Evolutionary conservation across 2,113 vertebrate species (phyloP).

Genomic region (Corythaixoides concolor): DNA sequence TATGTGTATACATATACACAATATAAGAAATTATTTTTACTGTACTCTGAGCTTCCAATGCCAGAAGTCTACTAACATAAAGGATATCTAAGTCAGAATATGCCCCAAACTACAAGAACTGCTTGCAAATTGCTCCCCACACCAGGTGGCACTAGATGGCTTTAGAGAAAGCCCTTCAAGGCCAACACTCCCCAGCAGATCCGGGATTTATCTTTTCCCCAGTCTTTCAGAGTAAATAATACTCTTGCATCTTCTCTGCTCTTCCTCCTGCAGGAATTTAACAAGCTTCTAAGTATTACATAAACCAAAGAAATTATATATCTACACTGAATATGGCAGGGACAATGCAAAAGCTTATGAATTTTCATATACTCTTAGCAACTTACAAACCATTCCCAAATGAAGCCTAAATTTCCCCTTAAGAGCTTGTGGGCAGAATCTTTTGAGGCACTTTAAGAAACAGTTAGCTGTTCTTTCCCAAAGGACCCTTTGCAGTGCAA

Average conservation of each 20-base stretch:
- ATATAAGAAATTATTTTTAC: neutral
- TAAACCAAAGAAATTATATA: neutral
- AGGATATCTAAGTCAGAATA: neutral
- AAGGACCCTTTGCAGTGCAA: neutral
- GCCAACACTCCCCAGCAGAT: neutral
- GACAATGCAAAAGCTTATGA: neutral
- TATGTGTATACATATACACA: neutral
- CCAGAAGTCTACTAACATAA: neutral
- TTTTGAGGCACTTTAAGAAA: neutral
- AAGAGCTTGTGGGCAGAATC: neutral
- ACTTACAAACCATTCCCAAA: neutral
- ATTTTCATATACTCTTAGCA: neutral
- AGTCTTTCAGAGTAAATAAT: neutral
- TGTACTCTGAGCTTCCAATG: neutral
- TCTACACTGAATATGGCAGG: neutral
- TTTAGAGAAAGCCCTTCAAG: slow-evolving; percentile 13
- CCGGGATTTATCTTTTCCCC: neutral
- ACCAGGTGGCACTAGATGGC: slow-evolving; percentile 49
- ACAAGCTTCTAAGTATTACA: neutral
- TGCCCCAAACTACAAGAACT: neutral
- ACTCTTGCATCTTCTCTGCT: slow-evolving; percentile 14
- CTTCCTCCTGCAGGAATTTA: slow-evolving; percentile 37
- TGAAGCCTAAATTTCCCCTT: neutral
- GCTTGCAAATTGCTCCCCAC: slow-evolving; percentile 3
- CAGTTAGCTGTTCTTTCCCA: neutral